Evolutionary conservation across 2,888 invertebrate species (phyloP).

Genomic region (Tenthredo livida): DNA sequence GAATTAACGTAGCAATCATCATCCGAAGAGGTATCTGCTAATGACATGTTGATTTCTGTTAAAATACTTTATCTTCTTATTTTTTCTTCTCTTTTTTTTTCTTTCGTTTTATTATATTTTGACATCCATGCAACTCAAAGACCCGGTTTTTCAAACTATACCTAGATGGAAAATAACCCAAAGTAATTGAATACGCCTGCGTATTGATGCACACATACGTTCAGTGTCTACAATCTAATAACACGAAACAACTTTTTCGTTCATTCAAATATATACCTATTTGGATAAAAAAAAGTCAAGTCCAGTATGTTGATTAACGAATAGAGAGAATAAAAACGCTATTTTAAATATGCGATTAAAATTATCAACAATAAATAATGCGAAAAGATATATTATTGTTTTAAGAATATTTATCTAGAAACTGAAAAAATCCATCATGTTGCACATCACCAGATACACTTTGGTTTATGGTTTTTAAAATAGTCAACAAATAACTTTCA

Average conservation of each 20-base stretch:
- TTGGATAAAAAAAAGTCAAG: neutral
- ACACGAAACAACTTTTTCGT: neutral
- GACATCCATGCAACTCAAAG: neutral
- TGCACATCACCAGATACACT: neutral
- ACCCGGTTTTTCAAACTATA: neutral
- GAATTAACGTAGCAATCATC: conserved; percentile 58
- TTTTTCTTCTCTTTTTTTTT: too few relatives aligned
- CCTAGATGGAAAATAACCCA: conserved; percentile 16
- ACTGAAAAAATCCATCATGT: neutral
- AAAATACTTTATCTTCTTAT: neutral
- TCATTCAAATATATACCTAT: conserved; percentile 2
- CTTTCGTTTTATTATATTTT: neutral
- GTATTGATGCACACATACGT: neutral
- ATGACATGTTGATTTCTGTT: conserved; percentile 26
- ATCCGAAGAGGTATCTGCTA: conserved; percentile 55
- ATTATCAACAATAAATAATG: neutral
- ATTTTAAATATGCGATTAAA: neutral
- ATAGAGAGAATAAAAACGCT: neutral
- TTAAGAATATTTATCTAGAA: neutral
- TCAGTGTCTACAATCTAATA: neutral
- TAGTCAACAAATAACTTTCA: neutral
- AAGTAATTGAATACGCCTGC: neutral
- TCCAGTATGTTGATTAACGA: neutral
- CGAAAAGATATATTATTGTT: neutral
- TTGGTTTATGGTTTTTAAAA: neutral